Percentiles rank a stretch among this genome's conserved stretches.
These are phyloP conservation scores for Platalea minor DNA, from an alignment of 2,797 vertebrate genomes.

Conservation along the genomic window DNA sequence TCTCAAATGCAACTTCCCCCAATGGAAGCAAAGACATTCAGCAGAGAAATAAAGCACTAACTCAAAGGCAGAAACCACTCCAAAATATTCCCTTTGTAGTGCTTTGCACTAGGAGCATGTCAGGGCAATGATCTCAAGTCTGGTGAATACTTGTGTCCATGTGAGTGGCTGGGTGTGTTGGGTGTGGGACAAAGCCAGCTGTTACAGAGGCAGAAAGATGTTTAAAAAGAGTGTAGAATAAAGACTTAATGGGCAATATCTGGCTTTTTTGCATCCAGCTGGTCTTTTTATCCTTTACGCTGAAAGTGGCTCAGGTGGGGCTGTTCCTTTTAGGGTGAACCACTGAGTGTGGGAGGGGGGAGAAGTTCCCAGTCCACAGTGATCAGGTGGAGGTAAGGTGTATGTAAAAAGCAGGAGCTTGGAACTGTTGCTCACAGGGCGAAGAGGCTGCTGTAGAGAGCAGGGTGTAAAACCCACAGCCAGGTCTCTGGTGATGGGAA, in stretches of 20 bases:
- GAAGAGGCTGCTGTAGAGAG: not conserved
- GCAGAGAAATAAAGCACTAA: not conserved
- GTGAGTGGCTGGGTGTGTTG: not conserved
- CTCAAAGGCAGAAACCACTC: not conserved
- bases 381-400: not conserved
- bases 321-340: not conserved
- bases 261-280: not conserved
- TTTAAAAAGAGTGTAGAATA: not conserved
- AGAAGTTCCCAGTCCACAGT: not conserved
- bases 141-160: rapidly evolving
- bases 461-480: not conserved
- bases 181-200: not conserved
- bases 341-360: not conserved
- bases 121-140: not conserved
- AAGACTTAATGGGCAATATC: not conserved
- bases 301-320: not conserved
- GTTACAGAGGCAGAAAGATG: not conserved
- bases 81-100: not conserved
- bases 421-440: not conserved
- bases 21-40: not conserved
- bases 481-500: not conserved
- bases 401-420: not conserved
- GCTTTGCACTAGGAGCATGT: not conserved
- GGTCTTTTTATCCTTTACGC: not conserved
- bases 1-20: not conserved